Evolutionary conservation across 2,797 vertebrate species (phyloP), one percentile per base, ranked within the genome.

Genomic region (Typhlichthys eigenmanni): DNA sequence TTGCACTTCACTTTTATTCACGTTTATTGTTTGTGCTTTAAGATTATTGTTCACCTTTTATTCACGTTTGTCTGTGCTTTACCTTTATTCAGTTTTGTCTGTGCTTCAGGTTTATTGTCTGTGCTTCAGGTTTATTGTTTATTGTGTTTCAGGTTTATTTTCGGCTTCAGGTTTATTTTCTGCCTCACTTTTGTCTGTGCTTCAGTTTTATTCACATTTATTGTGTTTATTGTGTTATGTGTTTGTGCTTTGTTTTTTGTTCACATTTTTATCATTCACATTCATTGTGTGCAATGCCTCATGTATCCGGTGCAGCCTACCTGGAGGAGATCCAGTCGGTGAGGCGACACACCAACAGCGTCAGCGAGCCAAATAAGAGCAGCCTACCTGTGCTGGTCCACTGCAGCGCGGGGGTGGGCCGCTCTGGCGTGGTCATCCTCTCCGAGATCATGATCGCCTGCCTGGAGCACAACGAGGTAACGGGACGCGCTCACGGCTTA

Each of bases 281-380:
- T 52, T 16, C 17, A 12, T 11, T 24, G 19, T 19, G 19, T 24
- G 19, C 8, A 13, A 24, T 29, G 19, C 19, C 10, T 11, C 13
- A 3, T 16, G 46, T 60, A 2, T 8, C 3, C n/a, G 68, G 64
- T 72, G 47, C 57, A 99, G 98, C 97, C 0, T 99, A 98, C 77
- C 86, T 99, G 62, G 98, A 99, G 82, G 98, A 99, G 92, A 94
- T 99, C 71, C 97, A 99, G 89, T 99, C 98, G 0, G 98, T 99
- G 58, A 93, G 97, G 56, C 95, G 98, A 72, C 98, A 99, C 60
- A 99, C 96, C 0, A 98, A 98, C 88, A 96, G 95, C 85, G 94
- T 95, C 17, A 94, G 86, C 0, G 96, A 98, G 57, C 94, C 95
- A 0, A 91, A 90, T 61, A 94, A 84, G 89, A 87, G 90, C 14